These are phyloP conservation scores for Cacoxenus indagator DNA, from an alignment of 2,888 invertebrate species.

Conservation along the genomic window DNA sequence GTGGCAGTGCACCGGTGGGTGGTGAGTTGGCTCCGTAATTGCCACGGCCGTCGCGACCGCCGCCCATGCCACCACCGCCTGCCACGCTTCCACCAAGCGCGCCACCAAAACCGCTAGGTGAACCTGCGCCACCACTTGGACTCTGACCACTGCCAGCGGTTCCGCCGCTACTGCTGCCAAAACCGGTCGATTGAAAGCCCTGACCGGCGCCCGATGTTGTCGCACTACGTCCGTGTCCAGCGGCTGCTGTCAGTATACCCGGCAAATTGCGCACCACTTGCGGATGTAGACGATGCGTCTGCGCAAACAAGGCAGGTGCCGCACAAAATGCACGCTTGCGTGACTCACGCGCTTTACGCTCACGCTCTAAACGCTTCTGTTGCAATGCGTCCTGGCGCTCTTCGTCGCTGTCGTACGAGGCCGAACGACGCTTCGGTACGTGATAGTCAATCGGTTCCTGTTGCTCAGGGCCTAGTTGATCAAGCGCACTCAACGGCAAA, in stretches of 20 bases:
- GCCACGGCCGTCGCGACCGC: conserved; percentile 84
- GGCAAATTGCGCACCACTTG: conserved; percentile 73
- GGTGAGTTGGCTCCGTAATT: conserved; percentile 91
- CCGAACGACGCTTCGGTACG: conserved; percentile 83
- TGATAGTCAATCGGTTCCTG: conserved; percentile 92
- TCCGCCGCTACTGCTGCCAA: conserved; percentile 43
- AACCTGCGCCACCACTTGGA: conserved; percentile 70
- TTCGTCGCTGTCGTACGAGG: conserved; percentile 64
- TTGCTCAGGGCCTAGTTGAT: conserved; percentile 77
- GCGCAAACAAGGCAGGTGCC: conserved; percentile 63
- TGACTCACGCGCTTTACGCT: conserved; percentile 78
- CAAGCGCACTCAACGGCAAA: conserved; percentile 72
- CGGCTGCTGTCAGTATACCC: conserved; percentile 80
- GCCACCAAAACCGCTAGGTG: conserved; percentile 56
- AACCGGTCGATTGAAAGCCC: conserved; percentile 66
- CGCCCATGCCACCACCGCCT: conserved; percentile 81
- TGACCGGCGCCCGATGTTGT: conserved; percentile 72
- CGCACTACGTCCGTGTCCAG: conserved; percentile 83
- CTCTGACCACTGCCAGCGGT: conserved; percentile 69
- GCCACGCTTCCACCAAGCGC: conserved; percentile 72
- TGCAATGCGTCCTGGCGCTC: conserved; percentile 53
- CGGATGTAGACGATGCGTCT: conserved; percentile 61
- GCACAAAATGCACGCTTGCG: conserved; percentile 78
- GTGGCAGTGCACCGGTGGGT: conserved; percentile 88
- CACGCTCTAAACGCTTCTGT: conserved; percentile 70